These are phyloP conservation scores for Dipodomys ordii DNA, from an alignment of 2,113 vertebrate species.

Conservation along the genomic window DNA sequence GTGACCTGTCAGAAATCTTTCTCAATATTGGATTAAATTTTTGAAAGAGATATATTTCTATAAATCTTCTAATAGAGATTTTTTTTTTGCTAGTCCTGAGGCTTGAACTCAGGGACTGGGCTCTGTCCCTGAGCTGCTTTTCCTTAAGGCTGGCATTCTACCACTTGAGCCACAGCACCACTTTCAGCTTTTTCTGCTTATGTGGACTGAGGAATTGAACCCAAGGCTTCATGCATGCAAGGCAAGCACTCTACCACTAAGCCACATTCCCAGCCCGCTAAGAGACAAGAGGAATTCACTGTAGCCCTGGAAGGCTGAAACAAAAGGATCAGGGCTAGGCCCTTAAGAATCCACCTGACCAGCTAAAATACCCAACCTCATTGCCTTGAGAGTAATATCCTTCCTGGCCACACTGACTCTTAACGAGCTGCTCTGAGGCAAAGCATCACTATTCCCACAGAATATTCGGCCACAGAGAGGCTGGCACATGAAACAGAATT, in stretches of 20 bases:
- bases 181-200: no score
- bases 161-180: no score
- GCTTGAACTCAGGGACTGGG: no score
- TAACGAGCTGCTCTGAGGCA: not conserved
- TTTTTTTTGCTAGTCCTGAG: no score
- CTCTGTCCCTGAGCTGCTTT: no score
- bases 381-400: not conserved
- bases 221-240: no score
- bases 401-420: not conserved
- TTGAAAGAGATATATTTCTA: not conserved
- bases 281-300: not conserved
- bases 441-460: not conserved
- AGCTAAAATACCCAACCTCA: not conserved
- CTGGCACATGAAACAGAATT: not conserved
- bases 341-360: not conserved
- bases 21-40: not conserved
- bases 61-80: not conserved
- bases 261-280: no score
- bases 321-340: not conserved
- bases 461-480: no score
- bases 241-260: no score
- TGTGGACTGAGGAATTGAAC: no score
- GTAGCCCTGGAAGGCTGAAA: not conserved
- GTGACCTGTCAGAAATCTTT: not conserved
- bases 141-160: no score